A percentile compares a stretch with the other conserved stretches of the same genome.
These are phyloP conservation scores for Ctenopoma kingsleyae DNA, from an alignment of 2,797 vertebrate species.

Conservation along the genomic window DNA sequence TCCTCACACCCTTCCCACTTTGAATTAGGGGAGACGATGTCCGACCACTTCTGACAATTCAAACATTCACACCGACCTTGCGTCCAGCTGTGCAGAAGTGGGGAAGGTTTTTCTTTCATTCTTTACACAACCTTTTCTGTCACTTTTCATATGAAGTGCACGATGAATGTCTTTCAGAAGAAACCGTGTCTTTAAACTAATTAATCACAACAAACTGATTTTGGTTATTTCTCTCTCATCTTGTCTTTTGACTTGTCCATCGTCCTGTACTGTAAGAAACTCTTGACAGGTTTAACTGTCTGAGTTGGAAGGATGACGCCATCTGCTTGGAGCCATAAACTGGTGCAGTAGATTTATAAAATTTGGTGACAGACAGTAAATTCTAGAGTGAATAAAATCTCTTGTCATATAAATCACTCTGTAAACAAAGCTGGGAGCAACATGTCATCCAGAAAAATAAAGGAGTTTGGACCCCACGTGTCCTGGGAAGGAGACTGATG, in stretches of 20 bases:
- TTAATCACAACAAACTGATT: not conserved
- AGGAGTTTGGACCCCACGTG: conserved; percentile 34
- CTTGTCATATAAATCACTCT: conserved; percentile 12
- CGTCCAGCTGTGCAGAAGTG: not conserved
- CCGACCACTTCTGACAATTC: not conserved
- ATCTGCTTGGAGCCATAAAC: not conserved
- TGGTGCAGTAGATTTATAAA: not conserved
- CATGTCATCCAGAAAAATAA: not conserved
- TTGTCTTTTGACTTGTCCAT: not conserved
- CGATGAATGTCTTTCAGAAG: too few species aligned
- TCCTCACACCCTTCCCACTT: not conserved
- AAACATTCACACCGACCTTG: not conserved
- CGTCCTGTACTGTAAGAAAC: not conserved
- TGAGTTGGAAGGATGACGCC: not conserved
- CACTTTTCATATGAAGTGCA: not conserved
- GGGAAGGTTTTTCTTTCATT: too few species aligned
- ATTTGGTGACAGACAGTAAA: not conserved
- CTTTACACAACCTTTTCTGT: not conserved
- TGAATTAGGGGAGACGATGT: not conserved
- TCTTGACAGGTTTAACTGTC: not conserved
- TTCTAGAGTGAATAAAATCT: not conserved
- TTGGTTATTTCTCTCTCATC: not conserved
- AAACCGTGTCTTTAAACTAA: too few species aligned
- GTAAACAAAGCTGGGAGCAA: conserved; percentile 14
- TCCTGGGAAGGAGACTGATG: conserved; percentile 22